phyloP scores from a whole-genome alignment of 37 sponge, comb jelly and placozoan species.

The Mnemiopsis leidyi region DNA sequence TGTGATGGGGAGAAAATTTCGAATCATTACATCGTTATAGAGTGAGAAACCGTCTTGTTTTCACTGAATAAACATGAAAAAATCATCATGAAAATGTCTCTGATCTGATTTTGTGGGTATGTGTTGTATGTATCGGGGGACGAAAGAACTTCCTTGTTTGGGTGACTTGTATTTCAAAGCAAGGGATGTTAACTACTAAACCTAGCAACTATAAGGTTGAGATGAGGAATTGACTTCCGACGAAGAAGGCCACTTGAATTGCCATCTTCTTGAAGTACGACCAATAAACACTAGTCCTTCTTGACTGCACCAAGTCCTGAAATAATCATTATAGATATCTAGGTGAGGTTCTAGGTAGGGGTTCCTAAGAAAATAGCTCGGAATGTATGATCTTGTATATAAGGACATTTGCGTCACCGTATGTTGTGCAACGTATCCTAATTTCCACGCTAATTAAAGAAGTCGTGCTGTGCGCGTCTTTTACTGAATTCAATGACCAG shows the following conservation, averaged over 20 bases:
- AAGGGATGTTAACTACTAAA: not conserved
- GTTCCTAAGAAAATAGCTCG: no score
- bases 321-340: no score
- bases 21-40: not conserved
- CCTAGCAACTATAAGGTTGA: not conserved
- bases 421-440: not conserved
- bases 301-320: not conserved
- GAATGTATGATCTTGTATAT: no score
- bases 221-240: slow-evolving; percentile 39
- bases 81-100: not conserved
- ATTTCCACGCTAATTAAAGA: not conserved
- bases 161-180: not conserved
- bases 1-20: not conserved
- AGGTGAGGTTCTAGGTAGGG: no score
- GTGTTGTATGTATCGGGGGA: not conserved
- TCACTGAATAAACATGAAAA: not conserved
- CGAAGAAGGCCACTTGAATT: not conserved
- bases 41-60: not conserved
- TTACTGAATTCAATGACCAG: not conserved
- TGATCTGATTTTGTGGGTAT: not conserved
- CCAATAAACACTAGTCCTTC: not conserved
- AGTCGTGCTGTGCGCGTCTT: not conserved
- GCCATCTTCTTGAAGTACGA: not conserved
- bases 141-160: not conserved
- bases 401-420: no score